Percentiles rank a stretch among this genome's conserved stretches.
Conservation (phyloP, 2,888 invertebrate species). For the Mycalesis mineus region DNA sequence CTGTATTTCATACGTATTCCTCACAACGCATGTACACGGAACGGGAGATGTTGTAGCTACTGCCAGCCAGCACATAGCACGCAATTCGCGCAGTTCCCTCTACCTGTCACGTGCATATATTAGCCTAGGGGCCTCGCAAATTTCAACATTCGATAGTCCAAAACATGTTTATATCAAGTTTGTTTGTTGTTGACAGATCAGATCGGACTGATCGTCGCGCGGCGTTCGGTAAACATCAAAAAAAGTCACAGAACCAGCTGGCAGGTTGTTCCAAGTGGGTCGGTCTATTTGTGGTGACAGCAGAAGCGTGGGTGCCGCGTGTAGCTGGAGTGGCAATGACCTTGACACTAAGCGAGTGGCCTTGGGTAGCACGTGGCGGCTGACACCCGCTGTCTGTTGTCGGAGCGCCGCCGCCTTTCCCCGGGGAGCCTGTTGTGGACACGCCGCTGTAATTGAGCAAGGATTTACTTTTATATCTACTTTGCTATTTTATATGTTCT, state of each 20-base stretch:
- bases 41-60: too few species aligned
- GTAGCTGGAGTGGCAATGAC: conserved; percentile 78
- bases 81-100: too few species aligned
- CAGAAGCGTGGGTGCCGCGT: conserved; percentile 76
- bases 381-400: conserved; percentile 78
- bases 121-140: too few species aligned
- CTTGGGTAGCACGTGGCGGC: conserved; percentile 79
- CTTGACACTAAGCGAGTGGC: conserved; percentile 79
- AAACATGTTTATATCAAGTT: background rate
- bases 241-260: background rate
- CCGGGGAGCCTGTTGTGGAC: conserved; percentile 75
- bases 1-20: too few species aligned
- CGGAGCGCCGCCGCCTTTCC: conserved; percentile 78
- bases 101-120: too few species aligned
- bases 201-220: background rate
- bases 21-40: too few species aligned
- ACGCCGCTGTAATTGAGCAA: conserved; percentile 44
- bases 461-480: background rate
- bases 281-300: conserved; percentile 77
- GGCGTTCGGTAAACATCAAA: background rate
- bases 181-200: background rate
- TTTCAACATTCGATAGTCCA: too few species aligned
- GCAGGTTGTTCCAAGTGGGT: conserved; percentile 65
- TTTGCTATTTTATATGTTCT: too few species aligned
- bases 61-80: too few species aligned